Evolutionary conservation across 2,797 vertebrate genomes (phyloP), one percentile per base, ranked within the genome.

Genomic region (Oophaga sylvatica): DNA sequence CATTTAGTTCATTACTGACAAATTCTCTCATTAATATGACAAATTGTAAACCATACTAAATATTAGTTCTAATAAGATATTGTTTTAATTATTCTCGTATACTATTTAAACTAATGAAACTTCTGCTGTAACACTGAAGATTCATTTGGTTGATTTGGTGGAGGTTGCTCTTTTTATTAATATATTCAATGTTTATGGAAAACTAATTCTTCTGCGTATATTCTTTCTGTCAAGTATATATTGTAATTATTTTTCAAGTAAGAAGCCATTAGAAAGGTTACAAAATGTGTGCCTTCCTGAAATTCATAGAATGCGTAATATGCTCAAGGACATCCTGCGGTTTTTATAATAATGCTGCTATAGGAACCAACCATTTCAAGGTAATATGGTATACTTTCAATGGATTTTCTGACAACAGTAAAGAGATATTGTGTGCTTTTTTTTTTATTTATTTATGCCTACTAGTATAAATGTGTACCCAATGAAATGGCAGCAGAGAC

Each of bases 61-160:
- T 89, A 89, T 89, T 89, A 85, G 53, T 83, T 89, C 84, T 78
- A 89, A 89, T 89, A 89, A 89, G 88, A 86, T 86, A 89, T 89
- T 86, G 88, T 86, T 89, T 86, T 89, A 89, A 89, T 89, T 89
- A 89, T 89, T 86, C 71, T 80, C n/a, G 79, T 62, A 63, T 83
- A 63, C 73, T 6, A 79, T 65, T 89, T 62, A 71, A 89, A 79
- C 73, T 70, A 83, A 86, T 86, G 80, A 86, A 89, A 89, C 60
- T 63, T 80, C 57, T 83, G 80, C 13, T 31, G 82, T 86, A 70
- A 79, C 71, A 78, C 70, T 82, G 79, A 26, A 83, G 26, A 79
- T 83, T 79, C 35, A 82, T 86, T 68, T 86, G 63, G 71, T 29
- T 71, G 41, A 70, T 13, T 45, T 68, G 80, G 70, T 29, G 53